Percentiles rank a stretch among this genome's conserved stretches.
These are phyloP conservation scores for Rotaria socialis DNA, from an alignment of 2,888 invertebrate genomes.

Conservation along the genomic window DNA sequence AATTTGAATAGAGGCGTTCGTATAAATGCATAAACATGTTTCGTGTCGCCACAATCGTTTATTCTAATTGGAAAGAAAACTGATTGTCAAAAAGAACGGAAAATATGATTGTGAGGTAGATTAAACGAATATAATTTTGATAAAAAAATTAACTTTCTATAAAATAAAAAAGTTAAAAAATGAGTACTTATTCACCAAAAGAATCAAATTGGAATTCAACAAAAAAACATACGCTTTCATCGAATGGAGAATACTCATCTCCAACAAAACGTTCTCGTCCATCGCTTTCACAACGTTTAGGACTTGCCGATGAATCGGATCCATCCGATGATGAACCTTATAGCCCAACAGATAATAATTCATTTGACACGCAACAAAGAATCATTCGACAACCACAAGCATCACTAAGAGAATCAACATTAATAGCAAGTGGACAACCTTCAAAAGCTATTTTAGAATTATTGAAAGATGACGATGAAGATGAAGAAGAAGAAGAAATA, in stretches of 20 bases:
- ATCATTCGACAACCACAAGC: constrained; percentile 12
- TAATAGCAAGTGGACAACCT: background rate
- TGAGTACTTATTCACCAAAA: background rate
- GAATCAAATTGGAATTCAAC: background rate
- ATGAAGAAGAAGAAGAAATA: background rate
- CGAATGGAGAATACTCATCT: background rate
- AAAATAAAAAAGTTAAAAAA: background rate
- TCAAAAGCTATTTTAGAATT: background rate
- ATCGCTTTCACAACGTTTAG: background rate
- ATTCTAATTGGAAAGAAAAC: background rate
- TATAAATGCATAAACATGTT: background rate
- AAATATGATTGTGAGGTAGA: background rate
- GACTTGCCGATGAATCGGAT: background rate
- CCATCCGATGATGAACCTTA: background rate
- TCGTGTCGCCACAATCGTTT: background rate
- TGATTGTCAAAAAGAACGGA: constrained; percentile 1
- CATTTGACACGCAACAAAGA: background rate
- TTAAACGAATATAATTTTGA: background rate
- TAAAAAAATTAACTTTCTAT: background rate
- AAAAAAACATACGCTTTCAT: constrained; percentile 4
- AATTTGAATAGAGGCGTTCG: background rate
- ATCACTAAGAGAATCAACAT: background rate
- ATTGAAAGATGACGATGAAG: background rate
- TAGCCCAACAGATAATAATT: background rate
- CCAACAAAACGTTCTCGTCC: background rate